Evolutionary conservation across 2,888 invertebrate species (phyloP), one percentile per base, ranked within the genome.

Genomic region (Allolobophora icterica): DNA sequence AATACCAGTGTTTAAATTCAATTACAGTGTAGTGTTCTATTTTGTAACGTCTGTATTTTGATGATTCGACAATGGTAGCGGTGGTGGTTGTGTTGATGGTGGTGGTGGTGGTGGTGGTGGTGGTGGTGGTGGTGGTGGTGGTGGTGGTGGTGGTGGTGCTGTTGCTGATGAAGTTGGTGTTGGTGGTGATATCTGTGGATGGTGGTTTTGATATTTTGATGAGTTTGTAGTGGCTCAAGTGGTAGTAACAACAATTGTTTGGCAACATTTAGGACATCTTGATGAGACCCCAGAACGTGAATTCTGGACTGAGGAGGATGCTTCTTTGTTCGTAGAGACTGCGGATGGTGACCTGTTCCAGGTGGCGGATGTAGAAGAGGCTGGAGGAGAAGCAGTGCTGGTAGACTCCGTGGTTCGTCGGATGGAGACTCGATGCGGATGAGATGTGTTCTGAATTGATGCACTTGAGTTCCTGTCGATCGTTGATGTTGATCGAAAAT

Each of bases 301-400:
- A 87, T 38, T 87, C 87, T 33, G 87, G 87, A 24, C 38, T 87
- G 35, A 87, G 87, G 19, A 87, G 87, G 34, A 87, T 87, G 35
- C 17, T 34, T 19, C 87, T 34, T 21, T 87, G 87, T 38, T 87
- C 87, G 87, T 87, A 87, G 3, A 87, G 87, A 87, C 87, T 35
- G 0, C 87, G 33, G 38, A 87, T 24, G 87, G 87, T 87, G 35
- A 87, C 35, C 34, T 87, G 87, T 17, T 87, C 87, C 87, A 87
- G 87, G 17, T 38, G 34, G 24, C 19, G 87, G 87, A 87, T 38
- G 87, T 87, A 38, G 87, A 87, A 87, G 87, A 87, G 87, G 21
- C 87, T 87, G 87, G 87, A 87, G 0, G 87, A 87, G 87, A 87
- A 87, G 87, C 87, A 87, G 87, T 87, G 87, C 87, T 87, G 87